phyloP scores from a whole-genome alignment of 2,113 vertebrate species.

The Brachionichthys hirsutus region DNA sequence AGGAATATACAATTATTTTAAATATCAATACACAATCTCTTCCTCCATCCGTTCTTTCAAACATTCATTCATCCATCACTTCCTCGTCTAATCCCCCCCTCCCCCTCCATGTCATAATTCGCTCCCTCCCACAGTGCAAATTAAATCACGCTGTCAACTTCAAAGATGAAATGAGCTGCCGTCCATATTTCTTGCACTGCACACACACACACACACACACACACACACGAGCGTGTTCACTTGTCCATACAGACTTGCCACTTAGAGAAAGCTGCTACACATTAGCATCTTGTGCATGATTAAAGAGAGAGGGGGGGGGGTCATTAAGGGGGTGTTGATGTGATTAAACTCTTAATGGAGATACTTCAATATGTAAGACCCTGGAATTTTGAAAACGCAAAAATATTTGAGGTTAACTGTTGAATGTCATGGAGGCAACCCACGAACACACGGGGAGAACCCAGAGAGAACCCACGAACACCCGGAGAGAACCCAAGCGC shows the following conservation, averaged over 20 bases:
- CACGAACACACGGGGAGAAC: too few relatives aligned
- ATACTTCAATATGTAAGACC: constrained; percentile 33
- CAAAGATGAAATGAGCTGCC: constrained; percentile 52
- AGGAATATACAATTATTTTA: too few relatives aligned
- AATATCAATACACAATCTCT: constrained; percentile 7
- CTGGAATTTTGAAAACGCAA: constrained; percentile 31
- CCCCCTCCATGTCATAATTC: background rate
- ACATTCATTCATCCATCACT: constrained; percentile 36
- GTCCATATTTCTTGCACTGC: constrained; percentile 61
- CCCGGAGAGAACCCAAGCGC: too few relatives aligned
- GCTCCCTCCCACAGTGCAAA: constrained; percentile 22
- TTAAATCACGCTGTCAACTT: constrained; percentile 62
- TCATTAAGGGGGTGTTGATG: constrained; percentile 42
- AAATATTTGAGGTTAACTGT: constrained; percentile 8
- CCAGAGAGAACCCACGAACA: too few relatives aligned
- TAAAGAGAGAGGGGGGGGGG: constrained; percentile 25
- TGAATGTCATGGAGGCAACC: too few relatives aligned
- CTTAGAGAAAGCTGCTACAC: constrained; percentile 50
- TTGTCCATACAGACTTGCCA: constrained; percentile 52
- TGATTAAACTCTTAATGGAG: constrained; percentile 58
- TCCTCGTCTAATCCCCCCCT: background rate
- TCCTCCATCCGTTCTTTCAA: constrained; percentile 2
- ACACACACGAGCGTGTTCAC: constrained; percentile 60
- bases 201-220: constrained; percentile 57
- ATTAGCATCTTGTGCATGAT: constrained; percentile 49